Conservation (phyloP, 1,140 invertebrate species). For the Anthonomus grandis region DNA sequence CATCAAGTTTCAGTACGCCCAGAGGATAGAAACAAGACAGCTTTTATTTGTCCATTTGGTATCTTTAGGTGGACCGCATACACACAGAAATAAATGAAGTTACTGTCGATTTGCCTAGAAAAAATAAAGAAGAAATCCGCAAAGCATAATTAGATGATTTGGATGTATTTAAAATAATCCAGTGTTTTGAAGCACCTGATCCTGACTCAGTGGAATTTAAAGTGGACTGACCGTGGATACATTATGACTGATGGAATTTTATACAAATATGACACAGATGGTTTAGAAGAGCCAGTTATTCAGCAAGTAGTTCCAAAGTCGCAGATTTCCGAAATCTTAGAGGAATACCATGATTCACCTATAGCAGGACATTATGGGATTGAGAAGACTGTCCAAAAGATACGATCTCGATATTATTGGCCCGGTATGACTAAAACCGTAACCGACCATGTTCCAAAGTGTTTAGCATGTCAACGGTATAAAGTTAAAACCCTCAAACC, state of each 20-base stretch:
- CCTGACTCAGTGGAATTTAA: constrained; percentile 4
- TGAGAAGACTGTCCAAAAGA: constrained; percentile 29
- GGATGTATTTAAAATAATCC: too few species aligned
- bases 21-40: constrained; percentile 47
- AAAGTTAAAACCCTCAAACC: constrained; percentile 29
- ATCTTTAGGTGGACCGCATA: constrained; percentile 43
- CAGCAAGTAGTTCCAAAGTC: constrained; percentile 4
- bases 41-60: constrained; percentile 44
- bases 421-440: constrained; percentile 20
- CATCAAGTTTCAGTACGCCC: constrained; percentile 49
- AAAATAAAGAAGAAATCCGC: neutral
- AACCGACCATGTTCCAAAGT: constrained; percentile 19
- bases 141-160: constrained; percentile 3
- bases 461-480: constrained; percentile 23
- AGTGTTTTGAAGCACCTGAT: constrained; percentile 6
- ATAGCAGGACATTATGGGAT: constrained; percentile 44
- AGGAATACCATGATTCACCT: too few species aligned
- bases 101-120: constrained; percentile 7
- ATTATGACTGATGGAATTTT: constrained; percentile 16
- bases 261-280: constrained; percentile 20
- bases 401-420: constrained; percentile 37
- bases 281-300: constrained; percentile 6
- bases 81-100: neutral
- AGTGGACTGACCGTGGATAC: constrained; percentile 13
- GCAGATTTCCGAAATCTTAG: neutral